These are phyloP conservation scores for Oceanodroma tethys DNA, from an alignment of 2,113 vertebrate species.

Conservation along the genomic window DNA sequence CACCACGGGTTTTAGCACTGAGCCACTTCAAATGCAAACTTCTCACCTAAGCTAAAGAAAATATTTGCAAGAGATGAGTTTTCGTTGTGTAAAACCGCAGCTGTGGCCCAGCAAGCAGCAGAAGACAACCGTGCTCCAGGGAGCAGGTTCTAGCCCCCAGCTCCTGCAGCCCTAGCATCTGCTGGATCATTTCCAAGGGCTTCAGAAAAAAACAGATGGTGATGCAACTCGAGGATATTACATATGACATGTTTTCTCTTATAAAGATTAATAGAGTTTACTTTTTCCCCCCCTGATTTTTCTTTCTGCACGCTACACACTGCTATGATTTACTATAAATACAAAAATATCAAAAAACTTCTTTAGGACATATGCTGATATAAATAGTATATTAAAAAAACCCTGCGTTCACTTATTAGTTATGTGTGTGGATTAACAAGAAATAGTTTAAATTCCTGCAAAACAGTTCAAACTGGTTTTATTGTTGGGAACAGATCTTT, in stretches of 20 bases:
- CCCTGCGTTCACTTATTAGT: background rate
- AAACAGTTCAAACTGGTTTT: conserved; percentile 35
- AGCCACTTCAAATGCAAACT: background rate
- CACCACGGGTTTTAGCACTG: background rate
- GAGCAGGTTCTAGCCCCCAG: conserved; percentile 37
- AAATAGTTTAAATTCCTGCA: conserved; percentile 52
- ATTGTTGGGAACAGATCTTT: background rate
- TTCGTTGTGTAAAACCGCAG: background rate
- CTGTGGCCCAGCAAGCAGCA: conserved; percentile 22
- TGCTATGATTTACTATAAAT: conserved; percentile 36
- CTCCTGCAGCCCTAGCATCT: conserved; percentile 23
- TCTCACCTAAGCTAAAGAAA: background rate
- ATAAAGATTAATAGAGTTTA: conserved; percentile 39
- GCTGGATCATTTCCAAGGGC: conserved; percentile 21
- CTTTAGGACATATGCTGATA: conserved; percentile 40
- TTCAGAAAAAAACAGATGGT: conserved; percentile 30
- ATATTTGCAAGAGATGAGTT: background rate
- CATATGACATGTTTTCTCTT: conserved; percentile 38
- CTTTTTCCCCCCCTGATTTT: background rate
- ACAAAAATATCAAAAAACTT: conserved; percentile 15
- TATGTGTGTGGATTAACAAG: conserved; percentile 35
- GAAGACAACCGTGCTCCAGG: conserved; percentile 9
- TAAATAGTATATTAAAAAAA: conserved; percentile 5
- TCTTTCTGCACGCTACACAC: conserved; percentile 31
- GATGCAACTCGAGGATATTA: conserved; percentile 44